phyloP scores from a whole-genome alignment of 2,888 invertebrate genomes.

The Siphlonurus alternatus region DNA sequence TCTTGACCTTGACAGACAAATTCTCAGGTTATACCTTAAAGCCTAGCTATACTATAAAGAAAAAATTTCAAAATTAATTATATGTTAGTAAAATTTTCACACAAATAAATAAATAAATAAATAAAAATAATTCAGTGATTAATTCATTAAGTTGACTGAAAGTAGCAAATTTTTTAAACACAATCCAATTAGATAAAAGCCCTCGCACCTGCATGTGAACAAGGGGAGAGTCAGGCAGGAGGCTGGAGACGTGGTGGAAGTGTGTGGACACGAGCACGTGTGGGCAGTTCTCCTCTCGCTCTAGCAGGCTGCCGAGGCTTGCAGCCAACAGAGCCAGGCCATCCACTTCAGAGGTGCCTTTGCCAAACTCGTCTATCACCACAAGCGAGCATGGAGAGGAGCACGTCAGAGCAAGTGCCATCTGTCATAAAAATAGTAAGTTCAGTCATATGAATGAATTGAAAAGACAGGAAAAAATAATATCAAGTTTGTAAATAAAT shows the following conservation, averaged over 20 bases:
- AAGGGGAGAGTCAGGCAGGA: conserved; percentile 34
- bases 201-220: neutral
- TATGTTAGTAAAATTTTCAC: too few relatives aligned
- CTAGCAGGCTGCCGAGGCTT: conserved; percentile 47
- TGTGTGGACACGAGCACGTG: conserved; percentile 66
- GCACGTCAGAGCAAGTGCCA: conserved; percentile 49
- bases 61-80: neutral
- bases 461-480: conserved; percentile 8
- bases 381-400: conserved; percentile 50
- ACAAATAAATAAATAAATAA: too few relatives aligned
- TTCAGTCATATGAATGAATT: neutral
- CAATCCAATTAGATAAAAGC: too few relatives aligned
- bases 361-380: conserved; percentile 80
- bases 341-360: conserved; percentile 60
- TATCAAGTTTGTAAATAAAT: conserved; percentile 3
- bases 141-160: too few relatives aligned
- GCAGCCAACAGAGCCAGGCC: conserved; percentile 56
- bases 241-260: conserved; percentile 43
- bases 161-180: too few relatives aligned
- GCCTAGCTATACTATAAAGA: too few relatives aligned
- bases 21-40: too few relatives aligned
- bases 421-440: conserved; percentile 29
- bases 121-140: too few relatives aligned
- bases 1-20: too few relatives aligned
- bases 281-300: conserved; percentile 40